Evolutionary conservation across 2,888 invertebrate genomes (phyloP), one percentile per base, ranked within the genome.

Genomic region (Biston stratarius): DNA sequence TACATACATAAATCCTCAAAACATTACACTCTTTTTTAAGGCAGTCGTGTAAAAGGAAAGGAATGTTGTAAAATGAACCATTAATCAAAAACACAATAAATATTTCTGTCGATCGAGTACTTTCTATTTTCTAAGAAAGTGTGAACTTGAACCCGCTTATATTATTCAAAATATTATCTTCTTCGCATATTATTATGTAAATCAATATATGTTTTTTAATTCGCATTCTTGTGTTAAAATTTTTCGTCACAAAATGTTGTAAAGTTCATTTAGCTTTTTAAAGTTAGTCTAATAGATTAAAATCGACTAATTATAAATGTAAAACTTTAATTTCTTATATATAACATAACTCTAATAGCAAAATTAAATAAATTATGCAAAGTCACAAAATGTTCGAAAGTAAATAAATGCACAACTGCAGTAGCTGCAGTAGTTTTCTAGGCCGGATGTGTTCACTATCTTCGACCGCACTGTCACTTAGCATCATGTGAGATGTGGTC

Each of bases 71-170:
- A 49, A 59, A 63, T 44, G 59, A 24, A 47, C 38, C 40, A 65
- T 62, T 49, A 51, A 70, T 71, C 57, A 63, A 60, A 64, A 66
- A 52, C 57, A 65, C 59, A 48, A 56, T 61, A 65, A 64, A 69
- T 49, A 51, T 51, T 15, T 65, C 47, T 55, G 52, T 53, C 63
- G 33, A 64, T 69, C 42, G 56, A 40, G 14, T 24, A 34, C 72
- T 75, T 75, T 75, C 74, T 74, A 72, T 69, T 74, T 65, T 61
- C 51, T 55, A 63, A 14, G 72, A 72, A 75, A 75, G 74, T 75
- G 47, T 64, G 71, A 75, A 71, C 74, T 75, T 74, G 74, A 73
- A 70, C 74, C 58, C n/a, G 45, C 34, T 48, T 24, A 53, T 60
- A 49, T 36, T 53, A 61, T 52, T 38, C 38, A 47, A 53, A 55